Evolutionary conservation across 2,113 vertebrate genomes (phyloP), one percentile per base, ranked within the genome.

Genomic region (Ailurus styani): DNA sequence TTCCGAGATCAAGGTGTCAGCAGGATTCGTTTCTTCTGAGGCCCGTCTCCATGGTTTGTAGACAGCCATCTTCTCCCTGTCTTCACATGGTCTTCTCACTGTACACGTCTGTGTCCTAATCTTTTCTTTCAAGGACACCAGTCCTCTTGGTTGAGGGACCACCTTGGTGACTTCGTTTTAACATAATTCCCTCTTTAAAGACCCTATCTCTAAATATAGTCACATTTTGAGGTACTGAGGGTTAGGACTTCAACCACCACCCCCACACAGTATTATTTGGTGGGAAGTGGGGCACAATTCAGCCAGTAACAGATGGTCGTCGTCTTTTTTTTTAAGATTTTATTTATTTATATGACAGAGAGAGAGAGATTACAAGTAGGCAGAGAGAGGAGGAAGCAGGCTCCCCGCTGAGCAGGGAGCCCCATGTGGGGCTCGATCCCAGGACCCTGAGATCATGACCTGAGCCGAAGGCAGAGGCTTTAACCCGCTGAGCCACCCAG

Each of bases 151-250:
- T 77, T 83, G 87, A 72, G 83, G 86, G 8, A 62, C 70, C 70
- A 78, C 17, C 20, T 40, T 84, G 52, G 62, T 40, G 29, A 50
- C 52, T 23, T 92, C 31, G 34, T 90, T 94, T 96, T 85, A 91
- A 83, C 60, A 40, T 93, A 95, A 87, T 96, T 88, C 37, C 23
- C 40, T 87, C 47, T 93, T 73, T 91, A 70, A 95, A 88, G 75
- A 25, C 20, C 52, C 13, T 75, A 12, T 73, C 50, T 90, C 77
- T 82, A 87, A 83, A 87, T 57, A 73, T 3, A 47, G 13, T 95
- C 75, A 79, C 29, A 66, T 29, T 93, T n/a, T 68, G 50, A 95
- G 84, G 31, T 37, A 45, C 42, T 83, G 7, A 42, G 27, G 6
- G n/a, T 96, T 85, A 95, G 57, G 66, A 78, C n/a, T 90, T 90